Evolutionary conservation across 2,888 invertebrate species (phyloP).

Genomic region (Drosophila borealis): DNA sequence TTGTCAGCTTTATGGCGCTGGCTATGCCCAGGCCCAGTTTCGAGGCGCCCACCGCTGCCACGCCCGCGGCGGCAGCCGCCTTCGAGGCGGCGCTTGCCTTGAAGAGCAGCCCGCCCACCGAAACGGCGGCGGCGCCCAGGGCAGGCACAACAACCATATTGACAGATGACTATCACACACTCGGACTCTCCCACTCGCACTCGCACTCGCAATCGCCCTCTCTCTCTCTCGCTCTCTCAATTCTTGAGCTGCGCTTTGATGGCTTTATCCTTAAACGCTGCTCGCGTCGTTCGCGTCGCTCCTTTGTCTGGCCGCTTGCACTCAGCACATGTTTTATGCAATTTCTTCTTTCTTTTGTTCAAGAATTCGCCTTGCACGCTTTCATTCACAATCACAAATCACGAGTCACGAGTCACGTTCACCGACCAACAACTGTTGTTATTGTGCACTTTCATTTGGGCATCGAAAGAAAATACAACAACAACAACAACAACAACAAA

Average conservation of each 20-base stretch:
- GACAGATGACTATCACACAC: background rate
- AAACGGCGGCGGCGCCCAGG: slow-evolving; percentile 81
- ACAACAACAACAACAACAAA: slow-evolving; percentile 24
- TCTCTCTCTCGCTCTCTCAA: background rate
- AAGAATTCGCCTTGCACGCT: slow-evolving; percentile 44
- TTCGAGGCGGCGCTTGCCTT: slow-evolving; percentile 84
- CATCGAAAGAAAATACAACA: slow-evolving; percentile 31
- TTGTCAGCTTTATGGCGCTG: slow-evolving; percentile 90
- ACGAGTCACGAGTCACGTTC: slow-evolving; percentile 47
- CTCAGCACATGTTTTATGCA: slow-evolving; percentile 34
- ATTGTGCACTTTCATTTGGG: slow-evolving; percentile 69
- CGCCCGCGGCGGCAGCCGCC: slow-evolving; percentile 78
- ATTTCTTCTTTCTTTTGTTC: slow-evolving; percentile 16
- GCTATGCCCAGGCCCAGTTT: slow-evolving; percentile 85
- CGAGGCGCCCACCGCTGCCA: slow-evolving; percentile 85
- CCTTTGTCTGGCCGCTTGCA: background rate
- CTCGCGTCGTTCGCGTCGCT: background rate
- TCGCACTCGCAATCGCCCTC: background rate
- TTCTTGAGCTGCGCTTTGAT: slow-evolving; percentile 3
- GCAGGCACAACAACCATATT: slow-evolving; percentile 80
- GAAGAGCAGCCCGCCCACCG: slow-evolving; percentile 81
- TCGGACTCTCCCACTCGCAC: background rate
- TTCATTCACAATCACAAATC: slow-evolving; percentile 49
- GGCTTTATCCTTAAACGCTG: slow-evolving; percentile 11
- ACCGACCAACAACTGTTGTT: slow-evolving; percentile 38